Conservation (phyloP, 2,797 vertebrate species). For the Varecia variegata region DNA sequence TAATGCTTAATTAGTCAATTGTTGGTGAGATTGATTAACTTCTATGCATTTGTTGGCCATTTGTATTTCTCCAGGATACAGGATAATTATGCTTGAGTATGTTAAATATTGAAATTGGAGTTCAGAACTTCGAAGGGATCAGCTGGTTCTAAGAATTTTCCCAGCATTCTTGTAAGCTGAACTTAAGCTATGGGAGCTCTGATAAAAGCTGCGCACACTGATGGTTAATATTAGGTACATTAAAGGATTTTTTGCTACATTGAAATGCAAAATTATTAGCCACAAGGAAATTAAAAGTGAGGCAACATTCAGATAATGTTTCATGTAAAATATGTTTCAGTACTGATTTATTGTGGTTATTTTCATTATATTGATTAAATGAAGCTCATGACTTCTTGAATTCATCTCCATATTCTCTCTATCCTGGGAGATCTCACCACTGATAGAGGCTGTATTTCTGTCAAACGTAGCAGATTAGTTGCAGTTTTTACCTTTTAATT, state of each 20-base stretch:
- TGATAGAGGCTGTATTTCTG: slow-evolving; percentile 84
- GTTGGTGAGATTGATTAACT: neutral
- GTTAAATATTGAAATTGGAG: neutral
- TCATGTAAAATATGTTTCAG: slow-evolving; percentile 71
- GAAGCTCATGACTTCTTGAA: slow-evolving; percentile 78
- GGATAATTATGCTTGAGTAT: neutral
- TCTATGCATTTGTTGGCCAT: neutral
- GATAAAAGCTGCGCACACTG: neutral
- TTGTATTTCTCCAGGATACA: neutral
- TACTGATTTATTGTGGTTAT: slow-evolving; percentile 77
- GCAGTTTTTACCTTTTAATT: slow-evolving; percentile 90
- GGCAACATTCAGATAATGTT: slow-evolving; percentile 78
- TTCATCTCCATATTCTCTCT: slow-evolving; percentile 79
- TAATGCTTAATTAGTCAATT: neutral
- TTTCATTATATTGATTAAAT: slow-evolving; percentile 83
- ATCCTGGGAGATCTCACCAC: slow-evolving; percentile 81
- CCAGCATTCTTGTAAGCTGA: slow-evolving; percentile 41
- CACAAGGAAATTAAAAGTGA: slow-evolving; percentile 73
- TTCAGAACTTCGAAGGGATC: neutral
- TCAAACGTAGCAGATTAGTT: slow-evolving; percentile 86
- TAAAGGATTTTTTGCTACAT: slow-evolving; percentile 48
- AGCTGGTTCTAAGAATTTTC: slow-evolving; percentile 36
- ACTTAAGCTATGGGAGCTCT: slow-evolving; percentile 2
- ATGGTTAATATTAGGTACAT: slow-evolving; percentile 58
- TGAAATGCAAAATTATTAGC: slow-evolving; percentile 71